Base-by-base conservation (phyloP, 2,797 vertebrate genomes). In the Chrysocyon brachyurus region DNA sequence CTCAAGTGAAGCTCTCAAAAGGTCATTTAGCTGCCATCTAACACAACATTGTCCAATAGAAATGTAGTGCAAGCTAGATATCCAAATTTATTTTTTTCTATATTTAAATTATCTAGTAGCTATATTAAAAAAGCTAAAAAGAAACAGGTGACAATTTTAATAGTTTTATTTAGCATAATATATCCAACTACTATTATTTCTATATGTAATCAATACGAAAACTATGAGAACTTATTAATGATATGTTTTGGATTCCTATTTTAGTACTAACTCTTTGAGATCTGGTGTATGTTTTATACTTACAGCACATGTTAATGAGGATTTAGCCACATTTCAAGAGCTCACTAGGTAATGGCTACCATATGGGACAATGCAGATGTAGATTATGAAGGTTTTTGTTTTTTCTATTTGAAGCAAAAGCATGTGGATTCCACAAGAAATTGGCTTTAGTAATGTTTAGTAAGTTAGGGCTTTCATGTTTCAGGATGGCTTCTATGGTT, bases 401-500 rank as follows among this genome's bases (percentile, higher is more conserved):
- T 79, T 90, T 89, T 59, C 31, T 61, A 0, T 49, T 93, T 90
- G 73, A 68, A 9, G 36, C 40, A 87, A 2, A 21, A 82, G 33
- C 68, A 21, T 49, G 52, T 64, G 40, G 59, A 89, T 7, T 68
- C 24, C 40, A 40, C 21, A 85, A 33, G 64, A 68, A 75, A 52
- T 19, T 90, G 46, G 26, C 84, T 89, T 93, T 86, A 63, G 40
- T 3, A 64, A 22, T 79, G n/a, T 63, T 84, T 79, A 54, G 15
- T 92, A 86, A 49, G 12, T 92, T 91, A 84, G 84, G 31, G 57
- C 9, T 46, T 91, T 91, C 59, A 63, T 85, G 28, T 93, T 92
- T 81, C 31, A 90, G 52, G 91, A 64, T 87, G 54, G 12, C 94
- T 96, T 96, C 57, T 70, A 0, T 90, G 70, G 40, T 92, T 86